These are phyloP conservation scores for Coptodon bakossiorum DNA, from an alignment of 2,113 vertebrate species.

Conservation along the genomic window DNA sequence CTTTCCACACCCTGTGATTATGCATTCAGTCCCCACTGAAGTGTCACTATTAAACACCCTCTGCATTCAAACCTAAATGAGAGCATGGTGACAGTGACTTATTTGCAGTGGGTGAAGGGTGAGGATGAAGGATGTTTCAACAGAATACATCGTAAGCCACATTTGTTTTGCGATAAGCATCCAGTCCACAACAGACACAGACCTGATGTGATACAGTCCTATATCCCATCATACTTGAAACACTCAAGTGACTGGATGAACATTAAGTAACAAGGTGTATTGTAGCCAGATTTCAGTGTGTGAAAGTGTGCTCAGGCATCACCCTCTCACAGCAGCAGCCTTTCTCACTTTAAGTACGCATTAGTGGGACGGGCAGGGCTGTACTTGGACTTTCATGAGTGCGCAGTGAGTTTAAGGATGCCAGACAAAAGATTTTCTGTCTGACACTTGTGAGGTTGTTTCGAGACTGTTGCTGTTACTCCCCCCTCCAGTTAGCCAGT, in stretches of 20 bases:
- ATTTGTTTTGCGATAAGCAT: neutral
- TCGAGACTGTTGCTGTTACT: neutral
- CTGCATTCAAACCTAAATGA: neutral
- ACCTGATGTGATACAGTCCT: neutral
- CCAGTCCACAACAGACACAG: neutral
- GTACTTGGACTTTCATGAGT: neutral
- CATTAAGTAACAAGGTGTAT: neutral
- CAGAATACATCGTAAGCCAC: neutral
- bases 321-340: neutral
- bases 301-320: neutral
- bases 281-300: neutral
- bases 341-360: neutral
- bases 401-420: neutral
- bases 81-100: neutral
- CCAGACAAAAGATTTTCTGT: neutral
- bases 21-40: neutral
- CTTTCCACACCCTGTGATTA: neutral
- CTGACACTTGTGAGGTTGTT: neutral
- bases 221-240: neutral
- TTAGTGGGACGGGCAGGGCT: neutral
- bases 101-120: neutral
- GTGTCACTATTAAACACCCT: neutral
- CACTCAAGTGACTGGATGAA: neutral
- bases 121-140: neutral
- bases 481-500: neutral